A percentile compares a stretch with the other conserved stretches of the same genome.
These are phyloP conservation scores for Drosophila hamatofila DNA, from an alignment of 2,888 invertebrate species.

Conservation along the genomic window DNA sequence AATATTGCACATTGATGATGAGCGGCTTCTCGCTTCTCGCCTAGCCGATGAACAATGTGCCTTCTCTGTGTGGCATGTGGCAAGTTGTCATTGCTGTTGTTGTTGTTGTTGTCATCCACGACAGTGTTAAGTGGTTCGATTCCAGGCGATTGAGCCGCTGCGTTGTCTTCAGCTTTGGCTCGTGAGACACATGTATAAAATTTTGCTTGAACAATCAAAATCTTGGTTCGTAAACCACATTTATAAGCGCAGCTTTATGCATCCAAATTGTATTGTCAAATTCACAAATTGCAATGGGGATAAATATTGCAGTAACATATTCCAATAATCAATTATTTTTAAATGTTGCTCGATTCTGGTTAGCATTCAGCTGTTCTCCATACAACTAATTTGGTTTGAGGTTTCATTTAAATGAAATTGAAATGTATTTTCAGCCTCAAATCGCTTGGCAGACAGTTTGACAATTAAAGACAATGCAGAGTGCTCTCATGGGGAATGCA, in stretches of 20 bases:
- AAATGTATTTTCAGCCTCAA: background rate
- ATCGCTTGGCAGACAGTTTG: background rate
- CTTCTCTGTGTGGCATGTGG: constrained; percentile 1
- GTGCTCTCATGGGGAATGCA: background rate
- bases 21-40: constrained; percentile 43
- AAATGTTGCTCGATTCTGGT: background rate
- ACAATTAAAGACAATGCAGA: background rate
- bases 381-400: constrained; percentile 1
- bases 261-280: background rate
- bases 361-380: background rate
- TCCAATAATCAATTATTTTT: constrained; percentile 2
- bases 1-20: constrained; percentile 80
- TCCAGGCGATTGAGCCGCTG: constrained; percentile 8
- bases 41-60: constrained; percentile 29
- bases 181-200: background rate
- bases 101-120: constrained; percentile 1
- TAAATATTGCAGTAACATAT: background rate
- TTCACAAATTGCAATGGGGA: background rate
- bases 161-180: background rate
- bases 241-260: background rate
- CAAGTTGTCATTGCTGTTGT: background rate
- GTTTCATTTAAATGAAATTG: constrained; percentile 3
- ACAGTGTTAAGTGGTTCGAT: constrained; percentile 8
- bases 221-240: background rate
- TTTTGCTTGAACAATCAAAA: background rate